Evolutionary conservation across 2,113 vertebrate genomes (phyloP), one percentile per base, ranked within the genome.

Genomic region (Tringa solitaria): DNA sequence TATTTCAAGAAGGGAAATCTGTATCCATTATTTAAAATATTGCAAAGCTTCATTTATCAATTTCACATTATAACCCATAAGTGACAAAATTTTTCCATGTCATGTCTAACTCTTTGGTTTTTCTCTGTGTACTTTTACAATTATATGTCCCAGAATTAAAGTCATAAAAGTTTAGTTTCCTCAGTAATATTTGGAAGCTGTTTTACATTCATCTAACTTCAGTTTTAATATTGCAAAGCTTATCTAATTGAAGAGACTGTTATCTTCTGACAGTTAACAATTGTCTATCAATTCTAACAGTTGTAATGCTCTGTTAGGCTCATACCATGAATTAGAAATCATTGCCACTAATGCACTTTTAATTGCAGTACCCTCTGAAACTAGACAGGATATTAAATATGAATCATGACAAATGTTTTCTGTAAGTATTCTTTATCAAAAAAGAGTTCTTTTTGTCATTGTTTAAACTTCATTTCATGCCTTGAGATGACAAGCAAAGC

Each of bases 331-430:
- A 95, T 89, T 93, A 92, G 45, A 87, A 95, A 92, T 92, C 32
- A 54, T 72, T 95, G 17, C 3, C 76, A 95, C 94, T 87, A 96
- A 88, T 86, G 50, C 19, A 79, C 51, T 88, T 95, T 87, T 95
- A 95, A 89, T 90, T 95, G 69, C 32, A 41, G 15, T 87, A 78
- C 69, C 50, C 90, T 72, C 57, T 82, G 46, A 76, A 92, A 72
- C 23, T 30, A 74, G 54, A 37, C 41, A 91, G 48, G 41, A 68
- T 91, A 90, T 91, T 91, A 93, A 94, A 93, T 89, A 78, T 65
- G n/a, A 91, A 87, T 93, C 3, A 91, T 74, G 63, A 78, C 11
- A 90, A 84, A 93, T 80, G 53, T 60, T 91, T 96, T 92, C 41
- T 85, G 9, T 72, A 85, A 92, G 60, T 79, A 84, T 92, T 91